Percentiles rank a stretch among this genome's conserved stretches.
Conservation (phyloP, 2,888 invertebrate species). For the Buathra laborator region DNA sequence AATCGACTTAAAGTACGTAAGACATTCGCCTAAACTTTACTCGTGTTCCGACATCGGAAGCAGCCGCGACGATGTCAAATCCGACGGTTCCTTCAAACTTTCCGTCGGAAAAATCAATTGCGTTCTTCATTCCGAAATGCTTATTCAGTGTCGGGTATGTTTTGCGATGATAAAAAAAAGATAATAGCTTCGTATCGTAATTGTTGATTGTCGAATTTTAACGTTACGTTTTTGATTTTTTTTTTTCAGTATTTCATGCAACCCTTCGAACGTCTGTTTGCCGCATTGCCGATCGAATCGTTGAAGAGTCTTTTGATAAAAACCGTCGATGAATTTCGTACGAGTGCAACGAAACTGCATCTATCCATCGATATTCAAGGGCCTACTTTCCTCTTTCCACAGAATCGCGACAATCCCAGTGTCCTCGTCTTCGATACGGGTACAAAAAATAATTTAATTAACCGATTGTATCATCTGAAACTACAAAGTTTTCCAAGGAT, state of each 20-base stretch:
- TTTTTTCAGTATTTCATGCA: constrained; percentile 86
- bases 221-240: constrained; percentile 46
- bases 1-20: constrained; percentile 91
- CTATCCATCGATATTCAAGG: constrained; percentile 90
- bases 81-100: constrained; percentile 90
- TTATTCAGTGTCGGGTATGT: constrained; percentile 89
- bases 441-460: constrained; percentile 75
- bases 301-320: constrained; percentile 70
- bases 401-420: constrained; percentile 92
- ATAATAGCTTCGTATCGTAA: neutral
- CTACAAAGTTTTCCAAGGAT: neutral
- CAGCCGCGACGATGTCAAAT: constrained; percentile 86
- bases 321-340: constrained; percentile 86
- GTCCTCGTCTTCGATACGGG: constrained; percentile 91
- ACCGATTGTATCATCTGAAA: neutral
- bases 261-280: constrained; percentile 83
- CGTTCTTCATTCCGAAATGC: constrained; percentile 89
- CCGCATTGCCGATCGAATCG: constrained; percentile 58
- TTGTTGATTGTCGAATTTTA: constrained; percentile 7
- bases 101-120: constrained; percentile 91
- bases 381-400: constrained; percentile 91
- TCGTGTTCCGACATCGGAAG: constrained; percentile 85
- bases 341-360: constrained; percentile 87
- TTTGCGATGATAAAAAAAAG: neutral
- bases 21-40: constrained; percentile 88